Conservation (phyloP, 2,888 invertebrate species). For the Drosophila mimica region DNA sequence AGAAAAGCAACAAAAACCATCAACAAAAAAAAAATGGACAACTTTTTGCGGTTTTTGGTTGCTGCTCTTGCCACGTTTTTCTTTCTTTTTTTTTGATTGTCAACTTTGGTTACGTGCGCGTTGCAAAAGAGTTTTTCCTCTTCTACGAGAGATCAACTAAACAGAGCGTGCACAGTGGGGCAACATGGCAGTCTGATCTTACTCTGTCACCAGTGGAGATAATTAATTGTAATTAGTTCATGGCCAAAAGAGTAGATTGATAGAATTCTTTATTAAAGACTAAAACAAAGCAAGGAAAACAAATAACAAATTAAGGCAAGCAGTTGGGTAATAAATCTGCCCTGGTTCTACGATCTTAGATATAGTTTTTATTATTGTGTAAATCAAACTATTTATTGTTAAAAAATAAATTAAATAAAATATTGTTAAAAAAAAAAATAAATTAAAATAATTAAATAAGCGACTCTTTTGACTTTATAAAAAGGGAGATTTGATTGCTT, state of each 20-base stretch:
- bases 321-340: neutral
- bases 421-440: too few species aligned
- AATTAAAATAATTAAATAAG: too few species aligned
- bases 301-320: neutral
- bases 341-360: neutral
- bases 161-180: slow-evolving; percentile 15
- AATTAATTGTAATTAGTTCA: neutral
- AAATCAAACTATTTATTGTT: neutral
- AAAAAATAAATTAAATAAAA: too few species aligned
- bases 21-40: slow-evolving; percentile 48
- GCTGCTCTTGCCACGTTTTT: slow-evolving; percentile 13
- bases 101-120: slow-evolving; percentile 65
- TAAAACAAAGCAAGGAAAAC: neutral
- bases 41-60: slow-evolving; percentile 73
- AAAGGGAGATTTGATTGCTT: neutral
- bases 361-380: neutral
- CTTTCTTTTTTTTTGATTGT: slow-evolving; percentile 22
- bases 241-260: neutral
- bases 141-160: slow-evolving; percentile 20
- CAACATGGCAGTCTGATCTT: neutral
- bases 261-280: neutral
- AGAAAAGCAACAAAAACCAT: slow-evolving; percentile 2
- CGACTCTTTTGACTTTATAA: neutral
- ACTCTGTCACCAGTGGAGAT: neutral
- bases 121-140: slow-evolving; percentile 45